Conservation (phyloP, 2,888 invertebrate genomes). For the Lasioglossum morio region DNA sequence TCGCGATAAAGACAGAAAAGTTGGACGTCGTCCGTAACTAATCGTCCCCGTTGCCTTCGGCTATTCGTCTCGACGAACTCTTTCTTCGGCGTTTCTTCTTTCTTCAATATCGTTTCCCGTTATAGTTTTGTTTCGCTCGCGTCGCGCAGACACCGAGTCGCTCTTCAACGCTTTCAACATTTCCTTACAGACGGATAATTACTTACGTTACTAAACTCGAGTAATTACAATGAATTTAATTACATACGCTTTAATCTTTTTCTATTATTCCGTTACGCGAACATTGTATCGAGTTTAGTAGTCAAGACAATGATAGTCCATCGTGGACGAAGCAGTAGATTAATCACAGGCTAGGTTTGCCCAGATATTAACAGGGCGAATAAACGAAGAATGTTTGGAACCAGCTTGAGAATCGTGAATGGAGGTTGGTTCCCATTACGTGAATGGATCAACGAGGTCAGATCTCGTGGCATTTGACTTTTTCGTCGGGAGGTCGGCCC, state of each 20-base stretch:
- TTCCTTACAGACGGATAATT: constrained; percentile 13
- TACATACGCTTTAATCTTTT: background rate
- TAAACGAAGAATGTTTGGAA: constrained; percentile 30
- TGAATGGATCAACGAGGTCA: constrained; percentile 67
- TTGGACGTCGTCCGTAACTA: constrained; percentile 78
- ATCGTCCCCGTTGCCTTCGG: constrained; percentile 71
- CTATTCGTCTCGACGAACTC: constrained; percentile 54
- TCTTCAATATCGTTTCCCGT: constrained; percentile 22
- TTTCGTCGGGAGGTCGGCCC: constrained; percentile 68
- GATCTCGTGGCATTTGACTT: constrained; percentile 64
- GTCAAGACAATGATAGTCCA: no score
- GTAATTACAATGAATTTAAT: background rate
- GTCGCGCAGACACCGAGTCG: constrained; percentile 24
- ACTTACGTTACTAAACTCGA: background rate
- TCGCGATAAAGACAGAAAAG: constrained; percentile 76
- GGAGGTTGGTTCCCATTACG: constrained; percentile 71
- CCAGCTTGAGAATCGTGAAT: constrained; percentile 69
- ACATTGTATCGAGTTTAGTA: background rate
- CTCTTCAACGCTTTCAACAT: background rate
- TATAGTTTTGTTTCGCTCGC: constrained; percentile 22
- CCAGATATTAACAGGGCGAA: constrained; percentile 49
- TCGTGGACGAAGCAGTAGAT: constrained; percentile 1
- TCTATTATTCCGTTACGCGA: background rate
- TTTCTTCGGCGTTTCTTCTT: constrained; percentile 41
- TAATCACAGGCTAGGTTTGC: constrained; percentile 44